Evolutionary conservation across 2,113 vertebrate species (phyloP), one percentile per base, ranked within the genome.

Genomic region (Chionodraco myersi): DNA sequence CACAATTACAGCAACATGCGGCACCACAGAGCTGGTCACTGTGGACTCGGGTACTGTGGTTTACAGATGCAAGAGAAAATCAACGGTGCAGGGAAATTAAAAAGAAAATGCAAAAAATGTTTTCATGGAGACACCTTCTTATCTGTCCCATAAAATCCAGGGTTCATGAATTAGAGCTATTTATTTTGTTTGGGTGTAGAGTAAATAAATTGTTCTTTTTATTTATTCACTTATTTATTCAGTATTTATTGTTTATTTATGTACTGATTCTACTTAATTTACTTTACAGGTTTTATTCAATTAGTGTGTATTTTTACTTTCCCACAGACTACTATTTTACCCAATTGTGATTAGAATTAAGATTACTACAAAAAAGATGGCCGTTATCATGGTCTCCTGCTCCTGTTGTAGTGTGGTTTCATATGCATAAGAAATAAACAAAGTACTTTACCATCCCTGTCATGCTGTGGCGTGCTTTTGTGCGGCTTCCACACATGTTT

Each of bases 201-300:
- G 82, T 79, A 64, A 85, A 91, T 79, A 71, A 77, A 90, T 80
- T 80, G 89, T 90, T 93, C 86, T 92, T 92, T 41, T 92, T 92
- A 94, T 94, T 93, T 92, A 94, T 95, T 95, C 79, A 82, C 85
- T 86, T 94, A 94, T 95, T 94, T 93, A 94, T 94, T 93, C 87
- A 83, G 84, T 94, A 94, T 94, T 92, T 95, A 94, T 91, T 91
- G 88, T 93, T 92, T 92, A 89, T 93, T 93, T 85, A 91, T 93
- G 90, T 92, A 86, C 81, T 84, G 72, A 89, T 84, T 89, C 64
- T 79, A 84, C 83, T 82, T 85, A 69, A 82, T 87, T 90, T 75
- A 54, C 65, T 84, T 86, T 69, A 83, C 63, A 68, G 89, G 80
- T 86, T 94, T 92, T 78, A 88, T 88, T 80, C 72, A 76, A 86